Evolutionary conservation across 2,797 vertebrate species (phyloP).

Genomic region (Mormyrus hasselquistii): DNA sequence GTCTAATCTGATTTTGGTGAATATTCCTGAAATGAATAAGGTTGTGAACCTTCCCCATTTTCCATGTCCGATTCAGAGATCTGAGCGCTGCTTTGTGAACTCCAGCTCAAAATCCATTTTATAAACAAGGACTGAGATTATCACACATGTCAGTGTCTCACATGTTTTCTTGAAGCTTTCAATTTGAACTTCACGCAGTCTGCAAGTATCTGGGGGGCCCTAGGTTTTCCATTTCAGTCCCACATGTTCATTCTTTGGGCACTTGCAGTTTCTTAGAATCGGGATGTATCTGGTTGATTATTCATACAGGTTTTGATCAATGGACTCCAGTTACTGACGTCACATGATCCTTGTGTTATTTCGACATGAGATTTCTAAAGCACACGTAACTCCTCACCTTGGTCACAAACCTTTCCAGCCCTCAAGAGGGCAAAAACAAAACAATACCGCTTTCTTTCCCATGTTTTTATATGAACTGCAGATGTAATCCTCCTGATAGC

Average conservation of each 20-base stretch:
- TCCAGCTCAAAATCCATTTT: conserved; percentile 14
- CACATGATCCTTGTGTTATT: background rate
- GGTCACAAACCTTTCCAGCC: background rate
- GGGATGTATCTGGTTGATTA: background rate
- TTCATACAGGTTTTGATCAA: background rate
- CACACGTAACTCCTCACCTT: background rate
- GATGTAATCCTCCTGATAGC: background rate
- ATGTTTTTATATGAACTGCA: background rate
- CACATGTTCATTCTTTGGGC: background rate
- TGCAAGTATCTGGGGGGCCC: background rate
- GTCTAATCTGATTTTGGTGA: background rate
- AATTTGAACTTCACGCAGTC: background rate
- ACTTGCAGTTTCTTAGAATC: background rate
- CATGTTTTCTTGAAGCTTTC: background rate
- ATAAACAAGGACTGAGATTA: background rate
- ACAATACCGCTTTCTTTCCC: background rate
- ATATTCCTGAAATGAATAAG: background rate
- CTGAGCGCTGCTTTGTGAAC: background rate
- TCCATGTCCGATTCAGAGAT: background rate
- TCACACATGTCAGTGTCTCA: background rate
- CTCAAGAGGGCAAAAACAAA: background rate
- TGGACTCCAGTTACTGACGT: background rate
- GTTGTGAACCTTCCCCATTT: background rate
- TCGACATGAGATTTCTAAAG: background rate
- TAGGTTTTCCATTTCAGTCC: background rate